A percentile compares a stretch with the other conserved stretches of the same genome.
Conservation (phyloP, 2,888 invertebrate species). For the Phorcus lineatus region DNA sequence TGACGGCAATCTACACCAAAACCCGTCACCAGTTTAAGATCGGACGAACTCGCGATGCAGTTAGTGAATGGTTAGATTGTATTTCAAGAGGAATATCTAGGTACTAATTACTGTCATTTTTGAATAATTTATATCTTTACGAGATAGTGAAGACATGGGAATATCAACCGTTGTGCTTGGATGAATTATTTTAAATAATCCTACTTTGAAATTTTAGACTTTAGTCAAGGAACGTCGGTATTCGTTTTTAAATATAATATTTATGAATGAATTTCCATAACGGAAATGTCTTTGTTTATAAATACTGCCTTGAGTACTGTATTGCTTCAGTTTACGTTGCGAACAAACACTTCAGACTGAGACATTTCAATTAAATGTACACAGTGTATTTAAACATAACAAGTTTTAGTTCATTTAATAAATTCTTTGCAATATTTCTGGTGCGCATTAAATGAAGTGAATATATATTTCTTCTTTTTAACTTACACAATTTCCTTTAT, state of each 20-base stretch:
- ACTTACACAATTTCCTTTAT: too few species aligned
- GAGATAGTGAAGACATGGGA: background rate
- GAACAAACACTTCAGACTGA: too few species aligned
- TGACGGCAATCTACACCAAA: background rate
- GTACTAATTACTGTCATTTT: background rate
- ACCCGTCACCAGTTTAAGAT: background rate
- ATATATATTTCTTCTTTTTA: too few species aligned
- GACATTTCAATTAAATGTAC: too few species aligned
- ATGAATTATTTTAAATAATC: background rate
- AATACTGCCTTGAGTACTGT: too few species aligned
- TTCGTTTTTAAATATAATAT: background rate
- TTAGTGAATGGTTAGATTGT: background rate
- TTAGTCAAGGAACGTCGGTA: background rate
- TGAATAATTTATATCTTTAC: constrained; percentile 1
- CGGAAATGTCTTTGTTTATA: too few species aligned
- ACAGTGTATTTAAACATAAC: too few species aligned
- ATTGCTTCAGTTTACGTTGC: too few species aligned
- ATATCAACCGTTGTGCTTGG: background rate
- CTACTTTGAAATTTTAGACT: background rate
- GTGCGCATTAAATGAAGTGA: too few species aligned
- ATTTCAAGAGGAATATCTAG: background rate
- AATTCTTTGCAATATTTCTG: too few species aligned
- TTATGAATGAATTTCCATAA: background rate
- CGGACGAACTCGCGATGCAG: background rate
- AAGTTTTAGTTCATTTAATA: too few species aligned